Evolutionary conservation across 1,140 invertebrate species (phyloP).

Genomic region (Apis mellifera): DNA sequence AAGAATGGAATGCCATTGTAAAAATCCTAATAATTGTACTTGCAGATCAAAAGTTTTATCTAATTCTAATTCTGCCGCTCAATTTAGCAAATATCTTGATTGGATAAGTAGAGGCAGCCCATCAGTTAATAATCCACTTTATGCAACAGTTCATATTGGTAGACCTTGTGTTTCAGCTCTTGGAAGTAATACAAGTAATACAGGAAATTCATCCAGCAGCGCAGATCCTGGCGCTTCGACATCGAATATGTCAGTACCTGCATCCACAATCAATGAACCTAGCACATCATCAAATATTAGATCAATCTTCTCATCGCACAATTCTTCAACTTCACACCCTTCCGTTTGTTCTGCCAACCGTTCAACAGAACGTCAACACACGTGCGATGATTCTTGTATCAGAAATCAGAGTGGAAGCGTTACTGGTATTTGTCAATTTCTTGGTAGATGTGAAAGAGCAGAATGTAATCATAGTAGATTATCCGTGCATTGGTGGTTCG

Average conservation of each 20-base stretch:
- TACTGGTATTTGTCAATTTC: constrained; percentile 70
- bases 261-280: constrained; percentile 47
- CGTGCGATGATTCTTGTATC: constrained; percentile 77
- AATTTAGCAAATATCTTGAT: constrained; percentile 70
- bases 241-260: constrained; percentile 42
- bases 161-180: constrained; percentile 64
- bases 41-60: constrained; percentile 68
- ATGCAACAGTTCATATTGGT: constrained; percentile 74
- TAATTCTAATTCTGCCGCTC: constrained; percentile 71
- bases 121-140: constrained; percentile 75
- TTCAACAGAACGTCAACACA: constrained; percentile 69
- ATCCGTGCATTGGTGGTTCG: constrained; percentile 76
- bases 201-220: constrained; percentile 36
- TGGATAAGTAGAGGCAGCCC: constrained; percentile 65
- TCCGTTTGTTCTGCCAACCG: constrained; percentile 56
- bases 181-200: constrained; percentile 43
- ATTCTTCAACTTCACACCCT: constrained; percentile 64
- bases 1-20: constrained; percentile 71
- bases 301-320: constrained; percentile 47
- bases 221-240: constrained; percentile 48
- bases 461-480: constrained; percentile 74
- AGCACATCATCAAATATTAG: constrained; percentile 54
- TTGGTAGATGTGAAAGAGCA: constrained; percentile 69
- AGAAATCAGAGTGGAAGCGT: constrained; percentile 69
- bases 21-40: constrained; percentile 67